phyloP scores from a whole-genome alignment of 2,113 vertebrate genomes.

The Malaclemys terrapin region DNA sequence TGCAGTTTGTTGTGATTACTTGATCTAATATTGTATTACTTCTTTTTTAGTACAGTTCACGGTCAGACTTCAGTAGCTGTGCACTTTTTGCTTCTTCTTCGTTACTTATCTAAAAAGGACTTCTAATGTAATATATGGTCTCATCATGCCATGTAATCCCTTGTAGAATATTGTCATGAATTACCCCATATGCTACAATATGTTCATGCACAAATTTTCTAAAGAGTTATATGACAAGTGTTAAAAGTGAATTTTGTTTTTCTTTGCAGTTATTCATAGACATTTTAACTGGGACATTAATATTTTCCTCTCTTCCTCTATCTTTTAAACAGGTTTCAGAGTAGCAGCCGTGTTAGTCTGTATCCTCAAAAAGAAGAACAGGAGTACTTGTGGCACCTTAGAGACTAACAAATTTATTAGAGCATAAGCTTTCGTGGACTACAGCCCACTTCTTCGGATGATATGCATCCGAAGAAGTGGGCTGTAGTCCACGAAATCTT shows the following conservation, averaged over 20 bases:
- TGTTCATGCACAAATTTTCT: neutral
- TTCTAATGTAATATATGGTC: neutral
- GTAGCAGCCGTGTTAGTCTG: no score
- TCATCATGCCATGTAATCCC: neutral
- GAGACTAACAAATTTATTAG: no score
- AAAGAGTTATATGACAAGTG: rapidly evolving
- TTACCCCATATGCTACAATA: neutral
- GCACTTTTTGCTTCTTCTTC: neutral
- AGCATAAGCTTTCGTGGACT: no score
- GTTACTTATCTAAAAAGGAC: neutral
- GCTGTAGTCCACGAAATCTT: no score
- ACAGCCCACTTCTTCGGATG: no score
- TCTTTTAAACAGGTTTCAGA: neutral
- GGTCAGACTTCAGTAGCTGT: neutral
- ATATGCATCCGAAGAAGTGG: no score
- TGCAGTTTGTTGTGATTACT: neutral
- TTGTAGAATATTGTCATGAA: neutral
- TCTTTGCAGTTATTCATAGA: neutral
- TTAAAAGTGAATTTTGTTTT: neutral
- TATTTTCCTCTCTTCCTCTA: neutral
- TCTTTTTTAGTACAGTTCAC: neutral
- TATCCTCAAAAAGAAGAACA: no score
- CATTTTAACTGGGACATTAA: neutral
- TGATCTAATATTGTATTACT: neutral
- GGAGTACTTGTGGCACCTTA: no score